Base-by-base conservation (phyloP, 2,888 invertebrate genomes). In the Cacoxenus indagator region DNA sequence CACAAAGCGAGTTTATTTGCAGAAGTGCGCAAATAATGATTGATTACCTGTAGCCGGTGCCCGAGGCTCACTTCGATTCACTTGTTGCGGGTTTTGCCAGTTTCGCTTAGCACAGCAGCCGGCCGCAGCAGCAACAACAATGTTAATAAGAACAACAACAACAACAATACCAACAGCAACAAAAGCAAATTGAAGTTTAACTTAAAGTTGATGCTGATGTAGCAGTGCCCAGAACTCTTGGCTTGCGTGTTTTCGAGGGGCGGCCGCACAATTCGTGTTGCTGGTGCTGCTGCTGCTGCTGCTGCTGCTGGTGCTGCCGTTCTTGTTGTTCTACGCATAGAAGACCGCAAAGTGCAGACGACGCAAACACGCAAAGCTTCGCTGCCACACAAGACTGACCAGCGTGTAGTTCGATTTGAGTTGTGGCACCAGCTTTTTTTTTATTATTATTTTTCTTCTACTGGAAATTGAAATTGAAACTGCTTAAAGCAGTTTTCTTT, bases 401-500 rank as follows among this genome's bases (percentile, higher is more conserved):
- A 51, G 22, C 6, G 22, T 11, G 37, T 31, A 5, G 31, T 31
- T 9, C n/a, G n/a, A n/a, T n/a, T n/a, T n/a, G n/a, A n/a, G n/a
- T n/a, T n/a, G n/a, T n/a, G 31, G n/a, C n/a, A n/a, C n/a, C n/a
- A n/a, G 14, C 17, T 27, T 57, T 31, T 11, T 26, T 57, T n/a
- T 6, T 57, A 17, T 57, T n/a, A 27, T 11, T 31, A 17, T 11
- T 26, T 22, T 9, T 19, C 51, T 19, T 45, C 55, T 57, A 37
- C 37, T 8, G 19, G 37, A 46, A 19, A 62, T 64, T 81, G 84
- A 84, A 82, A 83, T 75, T 74, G 83, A 82, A 82, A 84, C 83
- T 79, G 70, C 73, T 51, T 31, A 64, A 46, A 64, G 24, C 65
- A 6, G 43, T 24, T 17, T 51, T 24, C 43, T 51, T 64, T 65